Evolutionary conservation across 2,113 vertebrate genomes (phyloP).

Genomic region (Hymenochirus boettgeri): DNA sequence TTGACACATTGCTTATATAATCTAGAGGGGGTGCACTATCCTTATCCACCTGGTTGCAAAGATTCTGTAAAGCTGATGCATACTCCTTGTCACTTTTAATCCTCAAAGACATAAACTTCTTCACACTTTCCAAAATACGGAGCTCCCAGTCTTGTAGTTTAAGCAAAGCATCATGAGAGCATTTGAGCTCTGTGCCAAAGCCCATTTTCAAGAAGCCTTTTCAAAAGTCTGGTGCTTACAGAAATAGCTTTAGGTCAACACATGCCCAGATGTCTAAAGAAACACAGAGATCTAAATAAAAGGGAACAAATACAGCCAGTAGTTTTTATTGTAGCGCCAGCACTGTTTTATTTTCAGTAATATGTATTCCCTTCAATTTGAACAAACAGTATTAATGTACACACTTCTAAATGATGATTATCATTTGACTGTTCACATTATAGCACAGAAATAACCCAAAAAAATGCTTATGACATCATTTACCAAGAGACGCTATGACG

Average conservation of each 20-base stretch:
- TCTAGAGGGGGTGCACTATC: slow-evolving; percentile 77
- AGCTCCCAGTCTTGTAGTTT: slow-evolving; percentile 97
- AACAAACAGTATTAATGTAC: no score
- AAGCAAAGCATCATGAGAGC: slow-evolving; percentile 90
- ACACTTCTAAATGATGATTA: no score
- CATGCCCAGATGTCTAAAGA: slow-evolving; percentile 57
- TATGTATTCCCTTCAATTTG: no score
- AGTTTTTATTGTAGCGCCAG: no score
- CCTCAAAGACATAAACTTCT: slow-evolving; percentile 91
- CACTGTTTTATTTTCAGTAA: no score
- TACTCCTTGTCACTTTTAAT: slow-evolving; percentile 98
- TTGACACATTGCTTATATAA: slow-evolving; percentile 88
- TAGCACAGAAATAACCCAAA: no score
- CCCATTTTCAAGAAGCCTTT: slow-evolving; percentile 84
- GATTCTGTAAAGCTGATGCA: slow-evolving; percentile 85
- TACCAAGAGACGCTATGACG: no score
- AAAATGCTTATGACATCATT: no score
- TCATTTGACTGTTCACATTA: no score
- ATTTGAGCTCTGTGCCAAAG: slow-evolving; percentile 89
- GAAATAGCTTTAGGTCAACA: slow-evolving; percentile 58
- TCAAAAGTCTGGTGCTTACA: slow-evolving; percentile 49
- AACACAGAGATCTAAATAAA: slow-evolving; percentile 23
- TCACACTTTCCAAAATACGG: slow-evolving; percentile 89
- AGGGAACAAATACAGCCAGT: no score
- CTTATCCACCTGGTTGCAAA: slow-evolving; percentile 92